phyloP scores from a whole-genome alignment of 2,888 invertebrate species.

The Dione juno region DNA sequence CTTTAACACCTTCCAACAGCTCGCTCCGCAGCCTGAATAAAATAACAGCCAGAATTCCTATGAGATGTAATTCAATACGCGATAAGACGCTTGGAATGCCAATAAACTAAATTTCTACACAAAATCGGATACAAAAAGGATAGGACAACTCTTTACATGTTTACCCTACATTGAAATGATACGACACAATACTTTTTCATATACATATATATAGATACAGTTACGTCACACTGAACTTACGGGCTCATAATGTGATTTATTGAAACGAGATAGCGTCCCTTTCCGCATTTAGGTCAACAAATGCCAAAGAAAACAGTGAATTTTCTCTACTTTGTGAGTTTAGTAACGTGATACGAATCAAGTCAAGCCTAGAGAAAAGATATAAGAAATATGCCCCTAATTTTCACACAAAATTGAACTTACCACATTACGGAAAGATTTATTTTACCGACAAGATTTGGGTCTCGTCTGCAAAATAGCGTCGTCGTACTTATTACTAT shows the following conservation, averaged over 20 bases:
- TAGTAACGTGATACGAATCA: slow-evolving; percentile 68
- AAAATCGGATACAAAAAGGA: slow-evolving; percentile 32
- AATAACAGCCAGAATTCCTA: slow-evolving; percentile 67
- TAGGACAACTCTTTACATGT: slow-evolving; percentile 3
- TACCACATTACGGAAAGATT: slow-evolving; percentile 65
- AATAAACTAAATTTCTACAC: slow-evolving; percentile 52
- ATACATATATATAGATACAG: slow-evolving; percentile 25
- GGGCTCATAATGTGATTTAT: slow-evolving; percentile 39
- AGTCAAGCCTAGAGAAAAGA: slow-evolving; percentile 53
- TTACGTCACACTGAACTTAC: slow-evolving; percentile 29
- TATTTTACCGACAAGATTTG: slow-evolving; percentile 68
- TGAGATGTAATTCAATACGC: slow-evolving; percentile 65
- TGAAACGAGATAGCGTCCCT: slow-evolving; percentile 44
- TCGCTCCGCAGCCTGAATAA: slow-evolving; percentile 76
- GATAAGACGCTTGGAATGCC: slow-evolving; percentile 55
- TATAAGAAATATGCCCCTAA: slow-evolving; percentile 61
- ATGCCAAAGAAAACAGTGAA: slow-evolving; percentile 49
- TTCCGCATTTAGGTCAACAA: slow-evolving; percentile 45
- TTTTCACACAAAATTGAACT: slow-evolving; percentile 75
- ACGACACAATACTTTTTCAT: slow-evolving; percentile 17
- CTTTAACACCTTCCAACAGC: slow-evolving; percentile 79
- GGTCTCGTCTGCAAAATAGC: slow-evolving; percentile 62
- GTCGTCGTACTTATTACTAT: slow-evolving; percentile 56
- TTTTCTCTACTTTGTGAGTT: slow-evolving; percentile 65
- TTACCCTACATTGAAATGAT: slow-evolving; percentile 13